Evolutionary conservation across 2,113 vertebrate genomes (phyloP).

Genomic region (Mellivora capensis): DNA sequence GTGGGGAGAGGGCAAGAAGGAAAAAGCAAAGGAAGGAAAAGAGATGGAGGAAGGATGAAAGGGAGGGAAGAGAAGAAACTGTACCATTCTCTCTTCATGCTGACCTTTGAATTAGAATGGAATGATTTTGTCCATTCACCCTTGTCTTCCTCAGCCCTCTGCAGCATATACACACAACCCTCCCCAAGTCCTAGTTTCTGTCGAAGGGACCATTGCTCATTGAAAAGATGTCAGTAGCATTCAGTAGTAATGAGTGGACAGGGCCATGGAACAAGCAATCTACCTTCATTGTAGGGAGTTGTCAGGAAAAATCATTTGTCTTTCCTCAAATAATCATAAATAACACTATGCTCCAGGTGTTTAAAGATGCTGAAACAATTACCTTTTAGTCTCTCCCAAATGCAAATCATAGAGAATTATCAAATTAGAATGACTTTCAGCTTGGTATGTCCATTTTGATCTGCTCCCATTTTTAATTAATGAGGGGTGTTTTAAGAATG

Average conservation of each 20-base stretch:
- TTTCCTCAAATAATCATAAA: conserved; percentile 54
- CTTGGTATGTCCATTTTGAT: conserved; percentile 20
- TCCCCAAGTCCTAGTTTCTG: not conserved
- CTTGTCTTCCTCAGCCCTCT: not conserved
- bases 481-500: not conserved
- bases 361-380: conserved; percentile 59
- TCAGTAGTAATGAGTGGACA: not conserved
- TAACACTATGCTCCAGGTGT: conserved; percentile 62
- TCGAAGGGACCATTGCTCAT: not conserved
- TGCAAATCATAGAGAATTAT: conserved; percentile 30
- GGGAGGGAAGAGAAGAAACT: not conserved
- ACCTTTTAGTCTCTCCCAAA: conserved; percentile 11
- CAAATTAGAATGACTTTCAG: conserved; percentile 27
- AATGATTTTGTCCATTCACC: not conserved
- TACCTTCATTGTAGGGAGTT: conserved; percentile 21
- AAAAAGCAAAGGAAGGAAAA: not conserved
- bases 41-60: not conserved
- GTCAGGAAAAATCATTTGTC: conserved; percentile 45
- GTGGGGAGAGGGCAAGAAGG: not conserved
- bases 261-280: not conserved
- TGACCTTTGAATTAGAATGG: not conserved
- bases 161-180: not conserved
- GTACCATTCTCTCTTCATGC: not conserved
- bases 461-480: conserved; percentile 44
- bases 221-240: not conserved